These are phyloP conservation scores for Pogonognathellus flavescens DNA, from an alignment of 1,140 invertebrate species.

Conservation along the genomic window DNA sequence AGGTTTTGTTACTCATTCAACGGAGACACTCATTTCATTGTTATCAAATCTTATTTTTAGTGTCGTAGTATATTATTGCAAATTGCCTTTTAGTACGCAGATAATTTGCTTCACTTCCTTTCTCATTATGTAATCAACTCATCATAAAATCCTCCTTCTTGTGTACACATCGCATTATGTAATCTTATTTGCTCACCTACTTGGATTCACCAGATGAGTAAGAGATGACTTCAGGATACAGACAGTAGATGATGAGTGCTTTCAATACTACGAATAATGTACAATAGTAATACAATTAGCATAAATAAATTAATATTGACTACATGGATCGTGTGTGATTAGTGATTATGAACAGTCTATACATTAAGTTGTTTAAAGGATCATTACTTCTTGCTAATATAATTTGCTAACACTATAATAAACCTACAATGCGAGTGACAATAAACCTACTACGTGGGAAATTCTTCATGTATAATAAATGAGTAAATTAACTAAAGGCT, in stretches of 20 bases:
- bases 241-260: too few relatives aligned
- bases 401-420: too few relatives aligned
- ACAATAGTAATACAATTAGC: too few relatives aligned
- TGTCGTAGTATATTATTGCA: background rate
- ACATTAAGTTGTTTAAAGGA: too few relatives aligned
- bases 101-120: slow-evolving; percentile 15
- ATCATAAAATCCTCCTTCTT: slow-evolving; percentile 2
- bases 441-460: too few relatives aligned
- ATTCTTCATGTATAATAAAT: too few relatives aligned
- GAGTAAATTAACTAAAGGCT: too few relatives aligned
- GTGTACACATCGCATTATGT: background rate
- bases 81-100: background rate
- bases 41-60: slow-evolving; percentile 5
- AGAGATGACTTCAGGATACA: too few relatives aligned
- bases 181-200: slow-evolving; percentile 41
- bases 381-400: too few relatives aligned
- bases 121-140: background rate
- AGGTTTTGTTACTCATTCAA: background rate
- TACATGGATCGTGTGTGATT: background rate
- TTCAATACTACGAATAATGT: too few relatives aligned
- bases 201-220: background rate
- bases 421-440: too few relatives aligned
- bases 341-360: background rate
- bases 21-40: background rate
- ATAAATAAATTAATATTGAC: too few relatives aligned